phyloP scores from a whole-genome alignment of 2,888 invertebrate species.

The Trissolcus japonicus region DNA sequence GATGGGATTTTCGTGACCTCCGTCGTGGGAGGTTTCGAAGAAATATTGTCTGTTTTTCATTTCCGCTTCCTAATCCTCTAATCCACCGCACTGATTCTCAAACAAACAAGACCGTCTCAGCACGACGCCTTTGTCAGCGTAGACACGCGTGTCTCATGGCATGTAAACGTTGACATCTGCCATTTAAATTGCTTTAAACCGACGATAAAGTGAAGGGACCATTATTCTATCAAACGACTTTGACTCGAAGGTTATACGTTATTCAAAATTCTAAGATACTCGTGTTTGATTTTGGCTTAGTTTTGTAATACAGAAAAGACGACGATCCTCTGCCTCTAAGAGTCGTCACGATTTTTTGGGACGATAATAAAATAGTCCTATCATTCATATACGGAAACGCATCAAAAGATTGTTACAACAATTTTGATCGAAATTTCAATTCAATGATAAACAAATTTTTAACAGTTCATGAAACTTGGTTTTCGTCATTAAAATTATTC shows the following conservation, averaged over 20 bases:
- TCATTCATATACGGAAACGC: too few species aligned
- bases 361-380: too few species aligned
- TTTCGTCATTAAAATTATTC: too few species aligned
- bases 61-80: constrained; percentile 52
- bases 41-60: constrained; percentile 40
- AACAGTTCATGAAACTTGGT: too few species aligned
- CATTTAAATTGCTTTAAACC: constrained; percentile 32
- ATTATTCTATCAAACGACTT: constrained; percentile 27
- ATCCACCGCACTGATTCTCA: constrained; percentile 35
- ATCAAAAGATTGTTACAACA: too few species aligned
- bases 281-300: constrained; percentile 13
- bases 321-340: too few species aligned
- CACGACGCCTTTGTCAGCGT: constrained; percentile 33
- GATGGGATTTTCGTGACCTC: constrained; percentile 16
- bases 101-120: constrained; percentile 45
- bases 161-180: constrained; percentile 36
- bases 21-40: constrained; percentile 42
- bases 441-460: too few species aligned
- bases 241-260: constrained; percentile 38
- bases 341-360: too few species aligned
- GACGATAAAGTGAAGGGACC: constrained; percentile 37
- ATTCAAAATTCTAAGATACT: constrained; percentile 38
- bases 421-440: too few species aligned
- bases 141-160: constrained; percentile 30
- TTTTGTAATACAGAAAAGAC: too few species aligned